Conservation (phyloP, 2,113 vertebrate species). For the Pao palembangensis region DNA sequence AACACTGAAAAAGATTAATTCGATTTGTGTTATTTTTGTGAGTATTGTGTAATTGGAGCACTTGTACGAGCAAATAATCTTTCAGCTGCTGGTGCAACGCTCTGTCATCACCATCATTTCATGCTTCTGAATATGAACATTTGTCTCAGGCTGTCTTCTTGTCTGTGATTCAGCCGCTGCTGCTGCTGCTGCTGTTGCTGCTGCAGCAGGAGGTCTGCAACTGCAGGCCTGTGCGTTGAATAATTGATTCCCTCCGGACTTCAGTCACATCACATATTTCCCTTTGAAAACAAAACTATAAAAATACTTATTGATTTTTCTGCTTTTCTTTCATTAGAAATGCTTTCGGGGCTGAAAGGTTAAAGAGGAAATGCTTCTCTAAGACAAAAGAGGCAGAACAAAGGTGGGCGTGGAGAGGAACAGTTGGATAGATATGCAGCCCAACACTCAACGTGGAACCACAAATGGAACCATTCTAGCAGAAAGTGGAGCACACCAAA, state of each 20-base stretch:
- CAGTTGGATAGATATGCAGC: neutral
- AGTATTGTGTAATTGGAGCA: too few relatives aligned
- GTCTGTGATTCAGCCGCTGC: conserved; percentile 19
- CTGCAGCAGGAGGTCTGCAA: conserved; percentile 31
- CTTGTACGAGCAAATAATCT: neutral
- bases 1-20: too few relatives aligned
- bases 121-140: conserved; percentile 12
- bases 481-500: conserved; percentile 41
- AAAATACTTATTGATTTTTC: conserved; percentile 44
- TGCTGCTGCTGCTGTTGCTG: conserved; percentile 6
- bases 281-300: conserved; percentile 24
- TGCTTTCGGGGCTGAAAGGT: conserved; percentile 34
- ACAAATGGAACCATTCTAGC: conserved; percentile 36
- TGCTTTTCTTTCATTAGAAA: conserved; percentile 18
- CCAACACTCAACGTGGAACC: conserved; percentile 5
- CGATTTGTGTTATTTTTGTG: too few relatives aligned
- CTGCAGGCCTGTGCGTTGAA: conserved; percentile 51
- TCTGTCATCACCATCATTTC: neutral
- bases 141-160: conserved; percentile 4
- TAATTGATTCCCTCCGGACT: conserved; percentile 65
- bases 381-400: neutral
- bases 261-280: conserved; percentile 36
- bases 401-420: conserved; percentile 14
- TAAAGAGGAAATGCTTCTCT: conserved; percentile 15
- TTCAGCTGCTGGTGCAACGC: neutral